Percentiles rank a stretch among this genome's conserved stretches.
These are phyloP conservation scores for Smutsia gigantea DNA, from an alignment of 2,797 vertebrate species.

Conservation along the genomic window DNA sequence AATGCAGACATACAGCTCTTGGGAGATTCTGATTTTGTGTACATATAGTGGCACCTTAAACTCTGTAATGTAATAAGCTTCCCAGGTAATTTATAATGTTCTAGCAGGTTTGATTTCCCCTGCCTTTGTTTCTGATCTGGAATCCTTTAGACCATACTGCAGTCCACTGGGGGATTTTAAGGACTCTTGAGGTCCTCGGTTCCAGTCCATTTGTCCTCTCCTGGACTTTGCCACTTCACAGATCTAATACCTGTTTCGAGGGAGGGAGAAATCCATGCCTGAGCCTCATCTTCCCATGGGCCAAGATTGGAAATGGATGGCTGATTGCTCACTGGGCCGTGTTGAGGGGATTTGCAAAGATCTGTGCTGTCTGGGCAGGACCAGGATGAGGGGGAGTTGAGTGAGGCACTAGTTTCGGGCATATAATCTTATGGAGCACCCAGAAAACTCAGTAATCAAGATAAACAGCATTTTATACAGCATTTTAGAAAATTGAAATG, in stretches of 20 bases:
- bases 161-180: neutral
- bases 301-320: neutral
- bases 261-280: neutral
- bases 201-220: neutral
- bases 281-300: neutral
- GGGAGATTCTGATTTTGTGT: neutral
- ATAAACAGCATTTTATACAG: neutral
- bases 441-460: neutral
- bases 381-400: neutral
- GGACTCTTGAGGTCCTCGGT: neutral
- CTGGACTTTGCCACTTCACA: neutral
- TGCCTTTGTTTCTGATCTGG: neutral
- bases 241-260: neutral
- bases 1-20: neutral
- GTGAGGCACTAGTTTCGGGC: neutral
- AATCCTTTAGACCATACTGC: neutral
- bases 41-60: neutral
- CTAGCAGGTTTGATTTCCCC: neutral
- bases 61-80: neutral
- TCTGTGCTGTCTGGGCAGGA: neutral
- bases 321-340: neutral
- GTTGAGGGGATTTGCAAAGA: neutral
- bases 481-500: conserved; percentile 1
- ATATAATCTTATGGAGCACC: neutral
- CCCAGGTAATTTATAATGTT: neutral